Conservation (phyloP, 2,113 vertebrate genomes). For the Ophiodon elongatus region DNA sequence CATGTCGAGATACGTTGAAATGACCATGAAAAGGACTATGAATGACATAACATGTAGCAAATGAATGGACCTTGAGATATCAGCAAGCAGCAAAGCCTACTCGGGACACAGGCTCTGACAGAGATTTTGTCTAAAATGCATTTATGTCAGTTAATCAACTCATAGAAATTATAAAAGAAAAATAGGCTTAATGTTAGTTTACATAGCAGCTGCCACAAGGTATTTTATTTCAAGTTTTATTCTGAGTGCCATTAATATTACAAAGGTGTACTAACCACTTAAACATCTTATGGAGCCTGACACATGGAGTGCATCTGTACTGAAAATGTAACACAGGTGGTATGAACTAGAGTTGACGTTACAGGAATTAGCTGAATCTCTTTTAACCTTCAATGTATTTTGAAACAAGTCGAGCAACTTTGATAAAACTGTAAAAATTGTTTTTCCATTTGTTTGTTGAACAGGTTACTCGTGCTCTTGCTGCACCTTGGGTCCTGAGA, state of each 20-base stretch:
- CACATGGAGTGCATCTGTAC: conserved; percentile 48
- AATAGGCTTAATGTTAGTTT: conserved; percentile 32
- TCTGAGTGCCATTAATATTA: conserved; percentile 22
- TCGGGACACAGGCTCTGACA: conserved; percentile 44
- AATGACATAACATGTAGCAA: conserved; percentile 17
- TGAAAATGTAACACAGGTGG: conserved; percentile 20
- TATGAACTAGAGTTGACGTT: neutral
- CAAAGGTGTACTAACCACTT: conserved; percentile 5
- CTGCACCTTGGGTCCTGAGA: neutral
- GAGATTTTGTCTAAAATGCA: conserved; percentile 24
- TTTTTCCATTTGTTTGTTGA: conserved; percentile 44
- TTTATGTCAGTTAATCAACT: conserved; percentile 37
- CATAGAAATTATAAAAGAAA: conserved; percentile 35
- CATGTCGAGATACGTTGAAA: conserved; percentile 52
- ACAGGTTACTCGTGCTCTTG: conserved; percentile 55
- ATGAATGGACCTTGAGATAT: conserved; percentile 42
- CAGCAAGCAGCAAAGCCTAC: conserved; percentile 23
- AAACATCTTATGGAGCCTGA: conserved; percentile 23
- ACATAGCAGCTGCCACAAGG: conserved; percentile 17
- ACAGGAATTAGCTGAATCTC: conserved; percentile 24
- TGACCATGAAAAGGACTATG: conserved; percentile 39
- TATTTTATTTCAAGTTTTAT: conserved; percentile 40
- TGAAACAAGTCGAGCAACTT: conserved; percentile 44
- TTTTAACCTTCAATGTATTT: conserved; percentile 32
- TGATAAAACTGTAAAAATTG: conserved; percentile 33